Base-by-base conservation (phyloP, 2,888 invertebrate species). In the Xestia rhomboidea region DNA sequence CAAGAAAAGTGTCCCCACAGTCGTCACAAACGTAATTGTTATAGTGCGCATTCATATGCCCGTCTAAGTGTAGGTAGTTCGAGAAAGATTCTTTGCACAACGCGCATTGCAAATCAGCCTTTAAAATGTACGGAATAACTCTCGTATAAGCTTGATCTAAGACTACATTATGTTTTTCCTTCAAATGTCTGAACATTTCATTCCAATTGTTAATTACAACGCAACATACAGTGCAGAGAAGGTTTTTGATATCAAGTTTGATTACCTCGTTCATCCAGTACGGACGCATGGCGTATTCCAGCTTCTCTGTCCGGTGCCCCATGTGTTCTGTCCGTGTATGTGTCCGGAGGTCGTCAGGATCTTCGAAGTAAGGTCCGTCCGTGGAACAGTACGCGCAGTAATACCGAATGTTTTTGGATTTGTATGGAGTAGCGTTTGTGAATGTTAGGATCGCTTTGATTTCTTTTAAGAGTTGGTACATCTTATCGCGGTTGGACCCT, bases 11-110 rank as follows among this genome's bases (percentile, higher is more conserved):
- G 6, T 94, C 94, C 0, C 95, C 96, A 24, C 96, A 96, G 0
- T 93, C 91, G 0, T 90, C 89, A 34, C 96, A 96, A 0, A 95
- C 90, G 11, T 94, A 93, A 21, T 95, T 96, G 4, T 88, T 89
- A 46, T 93, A 96, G 70, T 96, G 96, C 0, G 89, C 85, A 51
- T 96, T 95, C 95, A 96, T 95, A 77, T 96, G 96, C 0, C 86
- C 77, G 63, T 96, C 95, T 6, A 95, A 34, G 8, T 87, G 88
- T 8, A 91, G 89, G 27, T 92, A 94, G 11, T 90, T 91, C 0
- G 88, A 54, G 13, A 91, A 94, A 0, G 54, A 46, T 10, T 93
- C 88, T 0, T 87, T 68, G 30, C 96, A 96, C 0, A 95, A 51
- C 0, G 91, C 93, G 70, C 96, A 96, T 1, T 77, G 63, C 0